Percentiles rank a stretch among this genome's conserved stretches.
phyloP scores from a whole-genome alignment of 2,888 invertebrate genomes.

The Amaurobius ferox region DNA sequence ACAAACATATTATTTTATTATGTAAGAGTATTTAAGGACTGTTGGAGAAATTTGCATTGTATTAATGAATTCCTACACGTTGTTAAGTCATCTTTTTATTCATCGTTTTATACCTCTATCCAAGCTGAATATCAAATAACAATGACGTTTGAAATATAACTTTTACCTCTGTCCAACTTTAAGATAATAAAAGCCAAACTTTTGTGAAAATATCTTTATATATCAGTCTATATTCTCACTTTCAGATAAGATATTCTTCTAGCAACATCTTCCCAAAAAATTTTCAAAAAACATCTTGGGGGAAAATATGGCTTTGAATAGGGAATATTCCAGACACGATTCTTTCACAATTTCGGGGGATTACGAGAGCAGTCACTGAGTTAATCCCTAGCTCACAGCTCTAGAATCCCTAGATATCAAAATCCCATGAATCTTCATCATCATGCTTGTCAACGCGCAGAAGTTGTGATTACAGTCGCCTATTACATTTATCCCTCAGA shows the following conservation, averaged over 20 bases:
- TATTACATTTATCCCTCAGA: conserved; percentile 37
- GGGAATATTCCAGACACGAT: conserved; percentile 66
- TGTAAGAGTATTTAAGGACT: too few species aligned
- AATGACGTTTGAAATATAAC: too few species aligned
- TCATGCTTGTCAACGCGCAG: conserved; percentile 61
- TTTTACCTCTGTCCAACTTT: too few species aligned
- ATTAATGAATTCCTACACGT: too few species aligned
- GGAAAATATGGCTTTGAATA: conserved; percentile 34
- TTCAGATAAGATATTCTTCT: conserved; percentile 59
- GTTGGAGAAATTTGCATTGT: too few species aligned
- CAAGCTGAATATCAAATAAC: too few species aligned
- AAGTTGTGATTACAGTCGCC: conserved; percentile 56
- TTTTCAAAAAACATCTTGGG: conserved; percentile 11
- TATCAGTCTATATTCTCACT: conserved; percentile 24
- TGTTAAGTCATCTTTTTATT: too few species aligned
- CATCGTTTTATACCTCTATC: too few species aligned
- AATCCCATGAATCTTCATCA: conserved; percentile 70
- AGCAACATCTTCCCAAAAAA: conserved; percentile 15
- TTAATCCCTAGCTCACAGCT: conserved; percentile 56
- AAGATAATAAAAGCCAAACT: background rate
- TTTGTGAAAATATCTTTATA: background rate
- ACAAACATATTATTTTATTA: too few species aligned
- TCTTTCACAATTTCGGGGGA: conserved; percentile 61
- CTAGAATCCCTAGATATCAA: conserved; percentile 65
- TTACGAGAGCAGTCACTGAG: conserved; percentile 63